These are phyloP conservation scores for Nowickia ferox DNA, from an alignment of 2,888 invertebrate genomes.

Conservation along the genomic window DNA sequence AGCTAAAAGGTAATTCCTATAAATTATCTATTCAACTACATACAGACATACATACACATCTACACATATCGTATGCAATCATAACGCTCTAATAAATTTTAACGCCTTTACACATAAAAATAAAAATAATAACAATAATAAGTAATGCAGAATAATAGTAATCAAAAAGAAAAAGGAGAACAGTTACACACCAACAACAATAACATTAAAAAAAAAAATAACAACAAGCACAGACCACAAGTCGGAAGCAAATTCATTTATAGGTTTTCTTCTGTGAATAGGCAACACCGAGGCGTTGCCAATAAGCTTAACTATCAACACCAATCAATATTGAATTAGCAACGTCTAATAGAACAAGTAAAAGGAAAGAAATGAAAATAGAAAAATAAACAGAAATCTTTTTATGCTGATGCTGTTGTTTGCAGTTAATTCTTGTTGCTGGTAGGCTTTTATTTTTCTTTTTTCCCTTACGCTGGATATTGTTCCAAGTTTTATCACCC, in stretches of 20 bases:
- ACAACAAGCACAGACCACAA: constrained; percentile 61
- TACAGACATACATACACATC: constrained; percentile 62
- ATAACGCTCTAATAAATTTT: constrained; percentile 78
- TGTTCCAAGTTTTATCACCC: constrained; percentile 30
- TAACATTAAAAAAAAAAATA: constrained; percentile 19
- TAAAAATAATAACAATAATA: constrained; percentile 23
- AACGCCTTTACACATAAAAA: constrained; percentile 75
- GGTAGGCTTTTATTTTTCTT: background rate
- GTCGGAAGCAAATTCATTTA: constrained; percentile 73
- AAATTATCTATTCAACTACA: constrained; percentile 73
- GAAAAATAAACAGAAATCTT: constrained; percentile 18
- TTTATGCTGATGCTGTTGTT: constrained; percentile 43
- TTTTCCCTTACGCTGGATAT: constrained; percentile 11
- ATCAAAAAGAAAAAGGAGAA: constrained; percentile 42
- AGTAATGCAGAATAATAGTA: background rate
- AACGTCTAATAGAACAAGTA: constrained; percentile 61
- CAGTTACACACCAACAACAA: constrained; percentile 25
- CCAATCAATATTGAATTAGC: constrained; percentile 77
- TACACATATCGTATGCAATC: constrained; percentile 73
- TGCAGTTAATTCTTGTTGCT: constrained; percentile 5
- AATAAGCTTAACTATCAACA: constrained; percentile 74
- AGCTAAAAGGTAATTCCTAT: constrained; percentile 67
- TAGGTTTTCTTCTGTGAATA: constrained; percentile 71
- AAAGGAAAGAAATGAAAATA: constrained; percentile 35
- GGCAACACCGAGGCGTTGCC: constrained; percentile 71